Base-by-base conservation (phyloP, 2,113 vertebrate genomes). In the Nothobranchius furzeri region DNA sequence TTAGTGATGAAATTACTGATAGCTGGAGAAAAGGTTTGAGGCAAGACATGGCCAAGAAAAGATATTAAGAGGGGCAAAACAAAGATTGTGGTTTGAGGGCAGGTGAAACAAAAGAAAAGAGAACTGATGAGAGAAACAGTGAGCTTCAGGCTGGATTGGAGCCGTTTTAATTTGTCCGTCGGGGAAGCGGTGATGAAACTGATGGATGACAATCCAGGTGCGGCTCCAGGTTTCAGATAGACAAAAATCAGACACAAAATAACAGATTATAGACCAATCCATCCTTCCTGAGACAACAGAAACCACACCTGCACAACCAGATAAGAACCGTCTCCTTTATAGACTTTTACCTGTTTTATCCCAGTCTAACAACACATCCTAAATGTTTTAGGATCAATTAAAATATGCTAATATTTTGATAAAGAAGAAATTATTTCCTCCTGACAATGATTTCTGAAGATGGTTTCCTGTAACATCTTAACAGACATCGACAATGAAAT, bases 131-230 rank as follows among this genome's bases (percentile, higher is more conserved):
- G 43, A 62, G 45, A 20, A 49, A 59, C 52, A 25, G 40, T 54
- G 40, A 45, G 40, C 36, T 64, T 17, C 43, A 68, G 43, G 53
- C 61, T 59, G 50, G 55, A 72, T 9, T 3, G 10, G 45, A 75
- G 59, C 36, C 40, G 54, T 75, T 70, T 77, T 72, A 66, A 77
- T 75, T 64, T 68, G 50, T 53, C 68, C 57, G 59, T 53, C 8
- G 2, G 63, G 48, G n/a, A 8, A 49, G 15, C 8, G 7, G 47
- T 20, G 42, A 42, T 42, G 59, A 72, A 72, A 54, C 17, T 75
- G 71, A 78, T 72, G 68, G 64, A 75, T 72, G 59, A 59, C 20
- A 25, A 64, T 37, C 63, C 14, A 8, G 3, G 54, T 63, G 48
- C 36, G 10, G 53, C 49, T 40, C 49, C 60, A 50, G 58, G 63